Evolutionary conservation across 2,113 vertebrate species (phyloP).

Genomic region (Pogona vitticeps): DNA sequence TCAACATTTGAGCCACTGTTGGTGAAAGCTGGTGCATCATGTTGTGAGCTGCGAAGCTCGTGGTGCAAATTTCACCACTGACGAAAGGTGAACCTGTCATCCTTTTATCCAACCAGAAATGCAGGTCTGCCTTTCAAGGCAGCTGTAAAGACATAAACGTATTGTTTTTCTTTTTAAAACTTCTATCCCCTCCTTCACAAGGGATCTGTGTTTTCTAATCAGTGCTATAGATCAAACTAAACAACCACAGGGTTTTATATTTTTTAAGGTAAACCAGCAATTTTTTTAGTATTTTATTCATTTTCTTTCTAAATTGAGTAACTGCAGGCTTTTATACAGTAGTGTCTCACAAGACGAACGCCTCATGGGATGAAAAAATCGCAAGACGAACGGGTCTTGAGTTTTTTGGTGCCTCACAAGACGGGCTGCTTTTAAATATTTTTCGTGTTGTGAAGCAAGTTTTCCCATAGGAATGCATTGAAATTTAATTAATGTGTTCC

Average conservation of each 20-base stretch:
- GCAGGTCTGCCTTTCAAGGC: neutral
- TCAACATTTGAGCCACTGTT: too few relatives aligned
- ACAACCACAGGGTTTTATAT: neutral
- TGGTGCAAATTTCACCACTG: neutral
- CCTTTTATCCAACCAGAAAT: neutral
- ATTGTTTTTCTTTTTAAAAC: neutral
- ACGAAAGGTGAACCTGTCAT: neutral
- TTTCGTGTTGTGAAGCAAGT: too few relatives aligned
- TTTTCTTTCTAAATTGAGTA: too few relatives aligned
- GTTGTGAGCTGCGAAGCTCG: neutral
- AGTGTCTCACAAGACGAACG: too few relatives aligned
- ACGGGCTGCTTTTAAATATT: too few relatives aligned
- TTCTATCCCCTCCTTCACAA: neutral
- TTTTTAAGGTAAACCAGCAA: neutral
- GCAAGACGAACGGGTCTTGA: too few relatives aligned
- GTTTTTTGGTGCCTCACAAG: too few relatives aligned
- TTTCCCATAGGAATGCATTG: too few relatives aligned
- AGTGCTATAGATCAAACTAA: neutral
- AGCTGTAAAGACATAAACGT: neutral
- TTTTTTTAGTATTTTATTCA: neutral
- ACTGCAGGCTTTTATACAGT: too few relatives aligned
- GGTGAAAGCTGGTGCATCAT: too few relatives aligned
- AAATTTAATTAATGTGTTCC: too few relatives aligned
- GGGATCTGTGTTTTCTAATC: neutral
- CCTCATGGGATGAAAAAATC: too few relatives aligned